Percentiles rank a stretch among this genome's conserved stretches.
Conservation (phyloP, 2,888 invertebrate genomes). For the Caenorhabditis sp. region DNA sequence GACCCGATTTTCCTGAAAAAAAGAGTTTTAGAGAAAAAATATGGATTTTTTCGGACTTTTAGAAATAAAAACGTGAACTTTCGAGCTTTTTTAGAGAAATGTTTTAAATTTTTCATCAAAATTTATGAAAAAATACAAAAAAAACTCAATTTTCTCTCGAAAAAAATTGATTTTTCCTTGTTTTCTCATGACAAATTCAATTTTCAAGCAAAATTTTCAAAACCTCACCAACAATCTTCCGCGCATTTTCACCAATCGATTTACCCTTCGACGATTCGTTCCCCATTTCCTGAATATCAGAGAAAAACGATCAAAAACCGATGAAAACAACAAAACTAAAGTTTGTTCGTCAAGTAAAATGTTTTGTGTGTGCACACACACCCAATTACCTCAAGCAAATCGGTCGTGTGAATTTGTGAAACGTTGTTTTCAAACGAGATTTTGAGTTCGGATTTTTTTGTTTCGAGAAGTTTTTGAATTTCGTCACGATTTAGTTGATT, state of each 20-base stretch:
- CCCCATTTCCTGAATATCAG: constrained; percentile 46
- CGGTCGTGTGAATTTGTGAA: constrained; percentile 14
- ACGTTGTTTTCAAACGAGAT: constrained; percentile 27
- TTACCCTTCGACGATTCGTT: constrained; percentile 46
- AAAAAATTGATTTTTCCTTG: background rate
- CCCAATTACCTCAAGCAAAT: constrained; percentile 17
- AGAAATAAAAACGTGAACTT: background rate
- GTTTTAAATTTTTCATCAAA: too few species aligned
- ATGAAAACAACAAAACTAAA: constrained; percentile 9
- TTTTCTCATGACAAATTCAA: background rate
- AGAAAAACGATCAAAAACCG: background rate
- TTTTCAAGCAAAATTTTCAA: background rate
- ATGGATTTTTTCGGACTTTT: too few species aligned
- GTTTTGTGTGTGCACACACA: constrained; percentile 13
- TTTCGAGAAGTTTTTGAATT: constrained; percentile 76
- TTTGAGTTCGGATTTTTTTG: constrained; percentile 13
- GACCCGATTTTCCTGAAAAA: constrained; percentile 53
- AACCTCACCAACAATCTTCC: constrained; percentile 29
- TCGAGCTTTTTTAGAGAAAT: too few species aligned
- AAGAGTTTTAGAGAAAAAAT: background rate
- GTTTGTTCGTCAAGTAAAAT: constrained; percentile 10
- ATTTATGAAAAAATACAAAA: too few species aligned
- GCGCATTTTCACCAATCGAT: constrained; percentile 19
- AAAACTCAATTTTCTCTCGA: too few species aligned
- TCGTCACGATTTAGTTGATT: constrained; percentile 81